Evolutionary conservation across 2,113 vertebrate genomes (phyloP).

Genomic region (Brienomyrus longianalis): DNA sequence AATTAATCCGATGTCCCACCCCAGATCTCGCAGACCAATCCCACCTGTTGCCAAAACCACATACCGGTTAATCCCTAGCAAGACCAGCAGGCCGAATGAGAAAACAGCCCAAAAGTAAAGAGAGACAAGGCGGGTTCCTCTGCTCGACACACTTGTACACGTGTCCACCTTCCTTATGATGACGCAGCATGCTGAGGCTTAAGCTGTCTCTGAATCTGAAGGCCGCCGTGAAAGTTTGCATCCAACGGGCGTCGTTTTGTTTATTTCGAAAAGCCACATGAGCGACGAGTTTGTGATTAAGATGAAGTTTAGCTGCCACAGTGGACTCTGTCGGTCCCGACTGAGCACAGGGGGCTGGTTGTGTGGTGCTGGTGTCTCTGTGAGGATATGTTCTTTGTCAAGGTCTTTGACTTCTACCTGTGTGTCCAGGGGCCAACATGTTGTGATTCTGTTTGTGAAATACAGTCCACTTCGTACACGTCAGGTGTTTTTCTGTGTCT

Average conservation of each 20-base stretch:
- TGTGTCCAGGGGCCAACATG: background rate
- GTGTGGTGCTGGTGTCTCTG: background rate
- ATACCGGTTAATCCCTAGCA: background rate
- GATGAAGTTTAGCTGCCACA: background rate
- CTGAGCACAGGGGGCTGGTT: background rate
- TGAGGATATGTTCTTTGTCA: slow-evolving; percentile 1
- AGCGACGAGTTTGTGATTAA: background rate
- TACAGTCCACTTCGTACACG: background rate
- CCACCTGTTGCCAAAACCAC: background rate
- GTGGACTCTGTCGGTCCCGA: background rate
- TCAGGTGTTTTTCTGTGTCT: background rate
- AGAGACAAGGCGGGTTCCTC: background rate
- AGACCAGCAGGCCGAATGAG: background rate
- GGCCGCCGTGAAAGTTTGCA: background rate
- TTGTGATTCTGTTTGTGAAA: background rate
- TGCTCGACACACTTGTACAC: background rate
- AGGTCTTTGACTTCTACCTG: background rate
- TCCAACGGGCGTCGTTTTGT: background rate
- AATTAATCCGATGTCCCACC: background rate
- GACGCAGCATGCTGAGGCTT: background rate
- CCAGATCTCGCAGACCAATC: background rate
- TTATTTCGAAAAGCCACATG: background rate
- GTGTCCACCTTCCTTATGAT: background rate
- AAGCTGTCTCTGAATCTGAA: background rate
- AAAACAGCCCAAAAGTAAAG: background rate